Percentiles rank a stretch among this genome's conserved stretches.
These are phyloP conservation scores for Erithacus rubecula DNA, from an alignment of 2,797 vertebrate genomes.

Conservation along the genomic window DNA sequence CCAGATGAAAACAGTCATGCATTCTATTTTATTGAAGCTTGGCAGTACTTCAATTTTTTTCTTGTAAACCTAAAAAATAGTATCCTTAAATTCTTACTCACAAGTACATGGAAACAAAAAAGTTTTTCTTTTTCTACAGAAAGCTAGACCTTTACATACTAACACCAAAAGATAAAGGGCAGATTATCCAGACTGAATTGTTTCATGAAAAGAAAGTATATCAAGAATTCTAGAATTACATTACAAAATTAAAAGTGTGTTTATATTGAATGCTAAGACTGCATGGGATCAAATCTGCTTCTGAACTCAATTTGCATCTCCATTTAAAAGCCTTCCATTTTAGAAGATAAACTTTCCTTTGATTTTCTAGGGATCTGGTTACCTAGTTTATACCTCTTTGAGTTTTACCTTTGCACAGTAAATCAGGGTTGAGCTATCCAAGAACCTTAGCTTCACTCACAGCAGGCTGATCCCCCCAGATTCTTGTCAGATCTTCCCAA, in stretches of 20 bases:
- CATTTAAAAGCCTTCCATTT: not conserved
- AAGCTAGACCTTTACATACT: not conserved
- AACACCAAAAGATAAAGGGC: not conserved
- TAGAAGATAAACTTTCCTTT: not conserved
- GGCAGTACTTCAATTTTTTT: not conserved
- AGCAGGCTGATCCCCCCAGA: accelerated
- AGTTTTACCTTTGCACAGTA: not conserved
- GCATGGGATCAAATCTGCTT: not conserved
- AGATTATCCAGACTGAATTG: not conserved
- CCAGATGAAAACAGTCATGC: not conserved
- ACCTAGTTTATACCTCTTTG: not conserved
- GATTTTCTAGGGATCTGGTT: not conserved
- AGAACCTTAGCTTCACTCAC: not conserved
- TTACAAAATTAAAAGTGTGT: not conserved
- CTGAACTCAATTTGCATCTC: not conserved
- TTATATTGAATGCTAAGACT: not conserved
- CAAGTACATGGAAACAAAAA: not conserved
- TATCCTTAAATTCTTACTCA: not conserved
- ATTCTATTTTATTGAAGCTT: not conserved
- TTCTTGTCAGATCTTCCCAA: not conserved
- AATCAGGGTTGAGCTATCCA: not conserved
- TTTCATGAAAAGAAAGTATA: not conserved
- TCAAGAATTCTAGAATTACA: not conserved
- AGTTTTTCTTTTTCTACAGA: not conserved
- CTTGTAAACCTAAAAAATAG: not conserved